phyloP scores from a whole-genome alignment of 2,888 invertebrate genomes.

The Pteria penguin region DNA sequence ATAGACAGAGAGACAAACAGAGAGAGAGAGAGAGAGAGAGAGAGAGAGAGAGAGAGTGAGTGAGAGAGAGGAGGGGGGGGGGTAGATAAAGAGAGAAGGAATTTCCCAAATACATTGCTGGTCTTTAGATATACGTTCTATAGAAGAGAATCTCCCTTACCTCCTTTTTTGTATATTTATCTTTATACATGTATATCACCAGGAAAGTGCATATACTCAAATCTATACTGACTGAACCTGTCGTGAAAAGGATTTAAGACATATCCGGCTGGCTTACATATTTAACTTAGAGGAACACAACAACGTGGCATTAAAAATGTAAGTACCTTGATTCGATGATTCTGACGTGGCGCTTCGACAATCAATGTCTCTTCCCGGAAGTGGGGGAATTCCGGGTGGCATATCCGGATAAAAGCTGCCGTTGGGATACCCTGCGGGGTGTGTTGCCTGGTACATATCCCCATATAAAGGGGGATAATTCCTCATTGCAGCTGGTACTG shows the following conservation, averaged over 20 bases:
- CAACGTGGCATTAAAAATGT: too few species aligned
- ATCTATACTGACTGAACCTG: too few species aligned
- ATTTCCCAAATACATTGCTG: background rate
- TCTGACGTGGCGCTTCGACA: constrained; percentile 72
- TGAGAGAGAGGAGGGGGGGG: background rate
- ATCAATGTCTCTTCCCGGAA: constrained; percentile 72
- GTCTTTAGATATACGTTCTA: too few species aligned
- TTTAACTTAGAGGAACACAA: too few species aligned
- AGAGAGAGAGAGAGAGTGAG: constrained; percentile 12
- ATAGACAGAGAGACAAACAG: background rate
- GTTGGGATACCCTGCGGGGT: constrained; percentile 71
- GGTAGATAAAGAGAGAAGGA: background rate
- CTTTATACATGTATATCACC: too few species aligned
- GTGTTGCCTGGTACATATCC: constrained; percentile 73
- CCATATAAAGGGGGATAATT: constrained; percentile 73
- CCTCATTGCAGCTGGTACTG: constrained; percentile 67
- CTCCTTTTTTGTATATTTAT: too few species aligned
- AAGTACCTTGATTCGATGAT: constrained; percentile 69
- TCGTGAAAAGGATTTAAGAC: too few species aligned
- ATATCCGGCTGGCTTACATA: too few species aligned
- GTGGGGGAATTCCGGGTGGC: constrained; percentile 71
- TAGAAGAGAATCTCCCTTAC: too few species aligned
- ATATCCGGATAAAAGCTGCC: constrained; percentile 75
- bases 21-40: constrained; percentile 14
- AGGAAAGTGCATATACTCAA: too few species aligned